Percentiles rank a stretch among this genome's conserved stretches.
These are phyloP conservation scores for Argyresthia goedartella DNA, from an alignment of 2,888 invertebrate species.

Conservation along the genomic window DNA sequence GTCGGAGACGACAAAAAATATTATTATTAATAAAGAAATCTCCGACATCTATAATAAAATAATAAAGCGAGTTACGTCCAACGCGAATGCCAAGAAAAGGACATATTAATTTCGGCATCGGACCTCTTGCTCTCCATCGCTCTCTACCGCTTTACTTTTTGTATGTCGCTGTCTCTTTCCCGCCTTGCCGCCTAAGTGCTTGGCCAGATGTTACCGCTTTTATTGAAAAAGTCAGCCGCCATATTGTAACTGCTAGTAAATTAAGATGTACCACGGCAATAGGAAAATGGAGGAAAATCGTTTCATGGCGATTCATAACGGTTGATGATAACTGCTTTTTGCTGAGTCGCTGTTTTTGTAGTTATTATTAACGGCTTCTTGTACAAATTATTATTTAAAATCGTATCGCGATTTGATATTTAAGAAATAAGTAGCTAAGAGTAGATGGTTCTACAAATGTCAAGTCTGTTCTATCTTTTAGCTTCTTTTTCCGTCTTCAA, in stretches of 20 bases:
- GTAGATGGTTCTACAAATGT: no score
- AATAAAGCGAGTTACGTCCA: slow-evolving; percentile 47
- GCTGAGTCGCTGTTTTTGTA: no score
- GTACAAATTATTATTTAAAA: no score
- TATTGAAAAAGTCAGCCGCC: slow-evolving; percentile 54
- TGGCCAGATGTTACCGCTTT: slow-evolving; percentile 60
- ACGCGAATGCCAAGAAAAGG: slow-evolving; percentile 56
- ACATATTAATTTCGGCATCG: slow-evolving; percentile 60
- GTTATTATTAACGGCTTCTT: no score
- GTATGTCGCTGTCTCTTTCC: slow-evolving; percentile 11
- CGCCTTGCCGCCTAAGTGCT: slow-evolving; percentile 56
- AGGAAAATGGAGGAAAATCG: neutral
- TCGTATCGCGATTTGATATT: no score
- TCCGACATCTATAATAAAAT: slow-evolving; percentile 50
- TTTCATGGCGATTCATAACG: neutral
- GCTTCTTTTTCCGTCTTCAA: no score
- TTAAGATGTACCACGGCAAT: slow-evolving; percentile 46
- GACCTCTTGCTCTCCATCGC: slow-evolving; percentile 34
- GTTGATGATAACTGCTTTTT: no score
- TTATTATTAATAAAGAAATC: slow-evolving; percentile 32
- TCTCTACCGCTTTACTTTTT: slow-evolving; percentile 17
- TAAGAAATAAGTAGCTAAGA: no score
- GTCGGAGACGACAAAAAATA: slow-evolving; percentile 26
- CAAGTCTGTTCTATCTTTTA: no score
- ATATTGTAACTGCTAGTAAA: slow-evolving; percentile 41